Base-by-base conservation (phyloP, 2,888 invertebrate genomes). In the Frankliniella fusca region DNA sequence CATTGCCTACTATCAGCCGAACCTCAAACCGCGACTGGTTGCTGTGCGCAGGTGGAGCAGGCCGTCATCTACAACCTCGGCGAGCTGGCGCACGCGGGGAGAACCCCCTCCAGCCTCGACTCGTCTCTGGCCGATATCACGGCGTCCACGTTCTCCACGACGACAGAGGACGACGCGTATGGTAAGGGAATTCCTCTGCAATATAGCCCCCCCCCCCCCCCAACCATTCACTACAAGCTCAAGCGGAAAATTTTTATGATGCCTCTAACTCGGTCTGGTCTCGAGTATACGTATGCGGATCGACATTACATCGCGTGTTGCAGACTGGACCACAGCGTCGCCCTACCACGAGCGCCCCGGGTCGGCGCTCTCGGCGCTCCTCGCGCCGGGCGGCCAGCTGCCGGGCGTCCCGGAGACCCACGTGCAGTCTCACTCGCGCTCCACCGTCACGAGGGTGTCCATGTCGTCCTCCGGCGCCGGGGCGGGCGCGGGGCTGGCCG, bases 361-460 rank as follows among this genome's bases (percentile, higher is more conserved):
- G 9, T 89, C 89, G 0, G 91, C 93, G 38, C 87, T 93, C 28
- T 92, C 93, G 48, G 91, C 93, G 38, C 88, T 93, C 49, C 86
- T 93, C 80, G 88, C 91, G 81, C 93, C 93, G 54, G 92, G 90
- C 23, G 91, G 90, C 3, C 90, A 90, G 85, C 87, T 90, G 84
- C 88, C 90, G 1, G 85, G 81, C 84, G 82, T 76, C 89, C 89
- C 80, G 88, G 90, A 88, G 89, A 90, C 28, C 88, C 87, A 83
- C 87, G 89, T 86, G 86, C 27, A 84, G 86, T 70, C 87, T 89
- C 50, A 88, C 89, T 0, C 86, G 88, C n/a, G 91, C 90, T 70
- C 89, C 90, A 92, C 90, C 0, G 92, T 93, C 48, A 92, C 91
- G 0, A 93, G 92, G 87, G 91, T 93, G 9, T 86, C 87, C 0